Conservation (phyloP, 2,797 vertebrate species). For the Parauchenoglanis punctatus region DNA sequence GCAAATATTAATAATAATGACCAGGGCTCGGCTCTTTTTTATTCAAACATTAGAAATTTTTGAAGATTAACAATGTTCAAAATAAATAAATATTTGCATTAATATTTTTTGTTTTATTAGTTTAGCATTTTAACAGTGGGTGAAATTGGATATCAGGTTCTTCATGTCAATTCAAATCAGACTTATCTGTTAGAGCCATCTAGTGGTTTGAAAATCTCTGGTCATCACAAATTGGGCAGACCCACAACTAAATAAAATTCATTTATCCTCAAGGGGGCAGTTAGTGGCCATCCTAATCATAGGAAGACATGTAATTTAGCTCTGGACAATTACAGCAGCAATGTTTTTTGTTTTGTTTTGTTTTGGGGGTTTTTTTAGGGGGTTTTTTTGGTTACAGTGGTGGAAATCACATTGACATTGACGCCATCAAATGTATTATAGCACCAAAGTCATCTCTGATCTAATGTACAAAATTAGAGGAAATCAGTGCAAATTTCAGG, state of each 20-base stretch:
- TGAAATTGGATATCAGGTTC: not conserved
- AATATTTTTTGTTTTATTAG: not conserved
- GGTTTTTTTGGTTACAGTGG: too few species aligned
- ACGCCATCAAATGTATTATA: too few species aligned
- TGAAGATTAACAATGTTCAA: not conserved
- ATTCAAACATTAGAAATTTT: not conserved
- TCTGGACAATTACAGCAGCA: not conserved
- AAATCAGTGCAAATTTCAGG: too few species aligned
- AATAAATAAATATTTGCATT: not conserved
- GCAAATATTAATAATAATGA: not conserved
- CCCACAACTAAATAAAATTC: not conserved
- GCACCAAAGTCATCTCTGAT: too few species aligned
- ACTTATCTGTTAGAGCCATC: slow-evolving; percentile 73
- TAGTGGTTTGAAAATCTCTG: slow-evolving; percentile 63
- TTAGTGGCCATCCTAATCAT: not conserved
- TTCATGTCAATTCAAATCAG: not conserved
- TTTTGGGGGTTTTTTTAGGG: too few species aligned
- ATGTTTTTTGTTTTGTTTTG: too few species aligned
- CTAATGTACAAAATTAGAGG: too few species aligned
- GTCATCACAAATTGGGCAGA: not conserved
- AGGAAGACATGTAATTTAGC: not conserved
- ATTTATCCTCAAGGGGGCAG: not conserved
- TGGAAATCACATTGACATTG: too few species aligned
- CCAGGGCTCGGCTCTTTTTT: not conserved
- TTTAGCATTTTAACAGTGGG: not conserved